Evolutionary conservation across 2,888 invertebrate genomes (phyloP), one percentile per base, ranked within the genome.

Genomic region (Maniola hyperantus): DNA sequence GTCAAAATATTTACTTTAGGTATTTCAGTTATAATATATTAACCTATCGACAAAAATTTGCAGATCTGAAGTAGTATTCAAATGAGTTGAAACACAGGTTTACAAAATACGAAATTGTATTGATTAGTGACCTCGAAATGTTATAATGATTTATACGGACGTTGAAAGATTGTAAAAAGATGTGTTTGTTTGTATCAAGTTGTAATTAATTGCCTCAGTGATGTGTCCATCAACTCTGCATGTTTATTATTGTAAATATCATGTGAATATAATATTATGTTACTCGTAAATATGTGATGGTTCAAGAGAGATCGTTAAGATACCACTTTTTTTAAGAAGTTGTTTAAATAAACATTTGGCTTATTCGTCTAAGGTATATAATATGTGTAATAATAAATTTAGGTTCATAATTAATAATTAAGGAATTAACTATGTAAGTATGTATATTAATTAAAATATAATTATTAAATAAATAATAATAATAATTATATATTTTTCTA

Each of bases 181-280:
- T 54, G 34, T 26, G 48, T 51, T 64, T 42, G 42, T 42, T 65
- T 58, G n/a, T 44, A 20, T 42, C 13, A 51, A 57, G 18, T 39
- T 39, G 36, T 20, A 50, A 57, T 64, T 48, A 57, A 64, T 57
- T 57, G 15, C 33, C 44, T 34, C 13, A 44, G 8, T 26, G 50
- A 13, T 51, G 61, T 65, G 59, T 62, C 42, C 60, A 65, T 67
- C 59, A 67, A 60, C 65, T 50, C 44, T 64, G 65, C 64, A 63
- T 55, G 61, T 51, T 62, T 62, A 58, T 65, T 53, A 15, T 60
- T 33, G 7, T 26, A 4, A 26, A 26, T 26, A 26, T 26, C 26
- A 26, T 26, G 26, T 26, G 26, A 26, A 26, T 26, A 26, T 26
- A 2, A 26, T 26, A 26, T 8, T 13, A 60, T 48, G 13, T 48